phyloP scores from a whole-genome alignment of 2,888 invertebrate species.

The Cephus sareptanus region DNA sequence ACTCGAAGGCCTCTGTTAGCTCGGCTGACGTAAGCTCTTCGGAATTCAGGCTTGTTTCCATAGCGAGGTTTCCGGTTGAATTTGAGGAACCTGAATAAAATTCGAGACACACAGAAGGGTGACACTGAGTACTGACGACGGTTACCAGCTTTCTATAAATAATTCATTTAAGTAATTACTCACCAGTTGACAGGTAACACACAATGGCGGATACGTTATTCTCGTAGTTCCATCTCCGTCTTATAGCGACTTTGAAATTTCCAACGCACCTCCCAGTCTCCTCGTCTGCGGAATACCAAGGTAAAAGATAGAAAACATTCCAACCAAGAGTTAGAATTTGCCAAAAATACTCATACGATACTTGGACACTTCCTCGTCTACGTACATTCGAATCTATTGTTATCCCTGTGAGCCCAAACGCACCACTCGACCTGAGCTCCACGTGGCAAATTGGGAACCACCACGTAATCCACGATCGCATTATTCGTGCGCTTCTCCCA shows the following conservation, averaged over 20 bases:
- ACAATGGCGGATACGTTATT: constrained; percentile 88
- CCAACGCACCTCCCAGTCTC: constrained; percentile 90
- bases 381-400: constrained; percentile 88
- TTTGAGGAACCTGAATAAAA: constrained; percentile 56
- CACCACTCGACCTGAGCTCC: constrained; percentile 91
- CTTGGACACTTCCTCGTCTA: constrained; percentile 33
- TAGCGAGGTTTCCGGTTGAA: constrained; percentile 59
- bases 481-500: constrained; percentile 87
- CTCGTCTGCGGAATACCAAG: constrained; percentile 74
- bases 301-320: neutral
- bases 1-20: constrained; percentile 70
- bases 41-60: constrained; percentile 53
- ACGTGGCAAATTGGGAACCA: constrained; percentile 83
- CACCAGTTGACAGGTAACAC: constrained; percentile 83
- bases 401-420: constrained; percentile 90
- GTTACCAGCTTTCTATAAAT: neutral
- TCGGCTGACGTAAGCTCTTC: constrained; percentile 67
- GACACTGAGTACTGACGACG: neutral
- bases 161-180: constrained; percentile 22
- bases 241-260: constrained; percentile 84
- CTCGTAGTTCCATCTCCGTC: constrained; percentile 89
- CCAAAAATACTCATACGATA: neutral
- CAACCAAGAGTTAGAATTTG: neutral
- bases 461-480: constrained; percentile 88
- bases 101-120: neutral